Evolutionary conservation across 2,113 vertebrate genomes (phyloP), one percentile per base, ranked within the genome.

Genomic region (Sterna hirundo): DNA sequence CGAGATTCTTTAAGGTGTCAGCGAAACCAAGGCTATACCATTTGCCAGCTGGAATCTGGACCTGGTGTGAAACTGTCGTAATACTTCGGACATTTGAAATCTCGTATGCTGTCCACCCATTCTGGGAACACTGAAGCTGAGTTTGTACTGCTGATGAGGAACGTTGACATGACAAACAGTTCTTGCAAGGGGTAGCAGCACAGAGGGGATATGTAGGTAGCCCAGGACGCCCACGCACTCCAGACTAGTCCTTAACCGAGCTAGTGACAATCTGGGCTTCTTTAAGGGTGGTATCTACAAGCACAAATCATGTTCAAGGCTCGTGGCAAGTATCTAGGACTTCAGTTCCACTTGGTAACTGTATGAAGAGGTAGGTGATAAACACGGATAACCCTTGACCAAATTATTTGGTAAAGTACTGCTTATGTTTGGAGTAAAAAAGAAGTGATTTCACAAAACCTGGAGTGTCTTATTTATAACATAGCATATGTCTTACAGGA

Each of bases 131-230:
- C 13, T 29, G 17, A 27, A 23, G 27, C 25, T 49, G 40, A 2
- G 2, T 29, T 62, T 46, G 18, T 62, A 64, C n/a, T n/a, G 22
- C 58, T n/a, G 34, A 5, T 20, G 0, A 3, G 49, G 29, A 72
- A n/a, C 14, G 5, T 0, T 9, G 16, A 30, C 15, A 25, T 5
- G 21, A 21, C 36, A 36, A 68, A 52, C 10, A 58, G n/a, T 10
- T 69, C 47, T 42, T 58, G 9, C 15, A 36, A 32, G 9, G 11
- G 8, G 18, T 1, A 32, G 58, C 62, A 75, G 47, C 9, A 5
- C 1, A 11, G 1, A 4, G 3, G 5, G 32, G 32, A 42, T 22
- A 22, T 1, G 11, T 9, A 77, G 44, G 25, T 5, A 13, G 2
- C 11, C 21, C 49, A 26, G 64, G 30, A 66, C 6, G 9, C 7